phyloP scores from a whole-genome alignment of 2,113 vertebrate species.

The Chiloscyllium plagiosum region DNA sequence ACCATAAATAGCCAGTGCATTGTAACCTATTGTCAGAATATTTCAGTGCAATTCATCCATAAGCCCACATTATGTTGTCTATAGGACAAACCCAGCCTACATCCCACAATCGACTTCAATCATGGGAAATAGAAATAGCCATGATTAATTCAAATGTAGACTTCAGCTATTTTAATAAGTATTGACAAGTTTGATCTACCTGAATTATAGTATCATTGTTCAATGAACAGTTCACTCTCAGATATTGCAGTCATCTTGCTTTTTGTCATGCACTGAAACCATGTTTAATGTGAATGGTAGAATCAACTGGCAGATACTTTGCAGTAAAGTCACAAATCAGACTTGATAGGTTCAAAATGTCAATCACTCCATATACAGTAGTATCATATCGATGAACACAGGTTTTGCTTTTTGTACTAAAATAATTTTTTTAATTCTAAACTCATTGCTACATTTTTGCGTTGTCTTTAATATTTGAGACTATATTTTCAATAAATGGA shows the following conservation, averaged over 20 bases:
- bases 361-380: not conserved
- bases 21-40: not conserved
- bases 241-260: not conserved
- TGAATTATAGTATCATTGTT: slow-evolving; percentile 4
- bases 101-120: not conserved
- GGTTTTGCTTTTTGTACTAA: not conserved
- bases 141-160: not conserved
- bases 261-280: not conserved
- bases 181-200: not conserved
- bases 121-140: not conserved
- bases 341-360: not conserved
- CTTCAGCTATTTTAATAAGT: not conserved
- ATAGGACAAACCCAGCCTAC: too few relatives aligned
- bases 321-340: not conserved
- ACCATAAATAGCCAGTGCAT: not conserved
- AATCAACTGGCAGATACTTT: not conserved
- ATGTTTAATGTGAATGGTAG: not conserved
- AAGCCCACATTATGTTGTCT: not conserved
- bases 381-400: not conserved
- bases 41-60: not conserved
- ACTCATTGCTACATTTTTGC: slow-evolving; percentile 5
- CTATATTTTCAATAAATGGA: not conserved
- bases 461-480: slow-evolving; percentile 4
- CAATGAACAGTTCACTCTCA: not conserved
- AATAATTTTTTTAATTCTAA: slow-evolving; percentile 6